A percentile compares a stretch with the other conserved stretches of the same genome.
These are phyloP conservation scores for Callorhinus ursinus DNA, from an alignment of 2,113 vertebrate genomes.

Conservation along the genomic window DNA sequence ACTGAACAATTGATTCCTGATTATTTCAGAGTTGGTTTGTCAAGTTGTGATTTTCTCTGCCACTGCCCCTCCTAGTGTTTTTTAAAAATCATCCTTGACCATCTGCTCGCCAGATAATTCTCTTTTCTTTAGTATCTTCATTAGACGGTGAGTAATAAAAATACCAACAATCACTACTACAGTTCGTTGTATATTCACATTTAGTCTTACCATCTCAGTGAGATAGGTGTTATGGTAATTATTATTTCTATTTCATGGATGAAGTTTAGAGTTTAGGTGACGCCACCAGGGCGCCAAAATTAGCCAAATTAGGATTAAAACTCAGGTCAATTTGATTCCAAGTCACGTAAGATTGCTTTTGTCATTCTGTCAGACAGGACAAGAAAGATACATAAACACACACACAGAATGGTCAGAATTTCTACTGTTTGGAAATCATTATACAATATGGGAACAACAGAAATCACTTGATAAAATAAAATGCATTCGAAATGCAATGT, in stretches of 20 bases:
- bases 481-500: not conserved
- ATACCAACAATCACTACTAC: not conserved
- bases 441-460: not conserved
- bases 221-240: not conserved
- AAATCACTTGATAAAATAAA: conserved; percentile 52
- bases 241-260: not conserved
- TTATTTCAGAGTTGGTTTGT: not conserved
- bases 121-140: not conserved
- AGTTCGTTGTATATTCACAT: not conserved
- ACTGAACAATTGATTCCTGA: conserved; percentile 36
- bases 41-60: not conserved
- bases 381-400: not conserved
- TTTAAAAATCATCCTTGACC: conserved; percentile 14
- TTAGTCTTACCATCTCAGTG: not conserved
- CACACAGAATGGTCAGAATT: not conserved
- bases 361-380: not conserved
- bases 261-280: not conserved
- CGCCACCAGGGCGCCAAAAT: not conserved
- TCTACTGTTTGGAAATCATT: not conserved
- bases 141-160: not conserved
- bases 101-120: not conserved
- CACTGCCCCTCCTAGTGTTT: not conserved
- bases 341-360: not conserved
- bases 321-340: not conserved
- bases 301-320: conserved; percentile 27